Evolutionary conservation across 1,140 invertebrate species (phyloP).

Genomic region (Apis florea): DNA sequence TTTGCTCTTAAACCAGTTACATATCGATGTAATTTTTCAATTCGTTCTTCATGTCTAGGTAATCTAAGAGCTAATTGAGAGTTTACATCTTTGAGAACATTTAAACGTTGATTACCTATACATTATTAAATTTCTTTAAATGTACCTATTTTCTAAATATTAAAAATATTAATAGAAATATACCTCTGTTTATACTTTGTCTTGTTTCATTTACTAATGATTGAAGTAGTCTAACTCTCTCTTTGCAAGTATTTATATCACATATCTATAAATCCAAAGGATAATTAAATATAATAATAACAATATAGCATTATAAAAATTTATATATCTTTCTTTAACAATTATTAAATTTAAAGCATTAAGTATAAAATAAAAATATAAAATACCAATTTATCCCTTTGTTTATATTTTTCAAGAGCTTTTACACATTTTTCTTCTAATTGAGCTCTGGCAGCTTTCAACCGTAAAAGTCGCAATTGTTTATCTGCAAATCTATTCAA

Average conservation of each 20-base stretch:
- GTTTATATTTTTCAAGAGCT: constrained; percentile 81
- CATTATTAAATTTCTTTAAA: constrained; percentile 43
- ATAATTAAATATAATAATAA: not conserved
- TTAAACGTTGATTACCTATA: constrained; percentile 79
- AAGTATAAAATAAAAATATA: constrained; percentile 63
- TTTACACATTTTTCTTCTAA: constrained; percentile 83
- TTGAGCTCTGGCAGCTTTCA: constrained; percentile 82
- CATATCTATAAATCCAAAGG: constrained; percentile 76
- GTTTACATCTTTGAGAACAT: constrained; percentile 82
- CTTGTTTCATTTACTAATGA: constrained; percentile 84
- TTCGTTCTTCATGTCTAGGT: constrained; percentile 84
- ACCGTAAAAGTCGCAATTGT: constrained; percentile 82
- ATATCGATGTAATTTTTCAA: constrained; percentile 83
- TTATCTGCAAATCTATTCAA: constrained; percentile 84
- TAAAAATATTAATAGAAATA: constrained; percentile 24
- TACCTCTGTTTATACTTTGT: constrained; percentile 82
- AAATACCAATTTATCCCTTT: constrained; percentile 82
- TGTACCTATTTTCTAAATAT: constrained; percentile 22
- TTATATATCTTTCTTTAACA: not conserved
- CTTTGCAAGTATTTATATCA: constrained; percentile 84
- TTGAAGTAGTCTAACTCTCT: constrained; percentile 83
- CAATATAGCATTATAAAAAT: no score
- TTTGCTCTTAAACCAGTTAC: constrained; percentile 80
- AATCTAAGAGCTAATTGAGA: constrained; percentile 81
- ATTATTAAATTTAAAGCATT: constrained; percentile 18